phyloP scores from a whole-genome alignment of 2,797 vertebrate species.

The Urocyon cinereoargenteus region DNA sequence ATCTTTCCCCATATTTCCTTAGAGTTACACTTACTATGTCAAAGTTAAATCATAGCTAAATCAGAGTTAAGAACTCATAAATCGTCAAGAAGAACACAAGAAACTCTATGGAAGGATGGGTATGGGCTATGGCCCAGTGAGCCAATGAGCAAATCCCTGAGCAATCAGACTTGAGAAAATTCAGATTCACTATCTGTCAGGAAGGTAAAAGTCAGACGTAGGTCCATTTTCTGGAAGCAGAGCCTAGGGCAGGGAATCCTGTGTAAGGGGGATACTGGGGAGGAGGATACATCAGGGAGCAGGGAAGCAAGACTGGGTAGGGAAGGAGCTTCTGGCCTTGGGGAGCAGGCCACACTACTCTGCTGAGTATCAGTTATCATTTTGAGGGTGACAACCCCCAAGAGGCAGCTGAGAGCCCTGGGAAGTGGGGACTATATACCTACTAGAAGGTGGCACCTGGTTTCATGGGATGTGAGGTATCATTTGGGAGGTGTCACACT shows the following conservation, averaged over 20 bases:
- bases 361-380: background rate
- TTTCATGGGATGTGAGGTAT: background rate
- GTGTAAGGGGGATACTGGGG: background rate
- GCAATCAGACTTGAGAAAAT: too few relatives aligned
- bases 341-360: background rate
- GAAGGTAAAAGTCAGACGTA: background rate
- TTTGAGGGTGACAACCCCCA: too few relatives aligned
- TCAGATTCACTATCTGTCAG: background rate
- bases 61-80: background rate
- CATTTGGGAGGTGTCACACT: background rate
- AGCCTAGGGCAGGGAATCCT: background rate
- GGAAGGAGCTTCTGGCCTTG: background rate
- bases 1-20: background rate
- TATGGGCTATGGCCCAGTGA: background rate
- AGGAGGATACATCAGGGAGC: too few relatives aligned
- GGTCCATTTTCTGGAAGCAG: background rate
- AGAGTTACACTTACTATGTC: background rate
- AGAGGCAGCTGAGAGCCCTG: background rate
- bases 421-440: background rate
- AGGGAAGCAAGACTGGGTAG: background rate
- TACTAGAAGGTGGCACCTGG: background rate
- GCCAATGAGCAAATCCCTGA: too few relatives aligned
- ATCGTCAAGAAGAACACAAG: background rate
- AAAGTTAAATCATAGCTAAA: background rate
- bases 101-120: background rate